Conservation (phyloP, 2,797 vertebrate species). For the Clarias fuscus region DNA sequence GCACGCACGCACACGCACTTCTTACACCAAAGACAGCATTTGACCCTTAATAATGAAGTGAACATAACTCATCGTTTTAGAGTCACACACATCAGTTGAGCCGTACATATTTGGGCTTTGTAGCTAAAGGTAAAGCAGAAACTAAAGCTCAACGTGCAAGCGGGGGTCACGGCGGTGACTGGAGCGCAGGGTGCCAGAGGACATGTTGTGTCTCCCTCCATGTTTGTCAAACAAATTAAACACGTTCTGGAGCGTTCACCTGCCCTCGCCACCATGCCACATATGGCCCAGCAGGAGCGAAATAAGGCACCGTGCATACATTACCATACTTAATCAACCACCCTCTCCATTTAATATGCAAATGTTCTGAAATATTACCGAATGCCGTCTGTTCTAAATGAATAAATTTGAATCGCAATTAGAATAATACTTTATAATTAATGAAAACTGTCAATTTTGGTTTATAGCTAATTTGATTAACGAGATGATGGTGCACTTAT, state of each 20-base stretch:
- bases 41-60: neutral
- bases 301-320: constrained; percentile 92
- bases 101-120: neutral
- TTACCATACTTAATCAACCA: constrained; percentile 93
- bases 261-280: constrained; percentile 86
- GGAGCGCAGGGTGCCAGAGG: constrained; percentile 70
- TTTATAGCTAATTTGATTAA: constrained; percentile 97
- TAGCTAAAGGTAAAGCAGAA: constrained; percentile 26
- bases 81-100: neutral
- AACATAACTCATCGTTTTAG: neutral
- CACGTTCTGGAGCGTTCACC: constrained; percentile 90
- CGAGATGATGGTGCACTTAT: constrained; percentile 91
- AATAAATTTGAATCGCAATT: constrained; percentile 97
- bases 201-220: constrained; percentile 79
- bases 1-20: neutral
- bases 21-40: neutral
- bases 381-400: constrained; percentile 96
- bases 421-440: constrained; percentile 95
- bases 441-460: constrained; percentile 97
- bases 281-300: constrained; percentile 81
- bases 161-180: constrained; percentile 51
- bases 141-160: constrained; percentile 47
- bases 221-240: constrained; percentile 98
- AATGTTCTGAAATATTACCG: constrained; percentile 95
- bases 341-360: constrained; percentile 95